Evolutionary conservation across 2,797 vertebrate genomes (phyloP).

Genomic region (Hypotaenidia okinawae): DNA sequence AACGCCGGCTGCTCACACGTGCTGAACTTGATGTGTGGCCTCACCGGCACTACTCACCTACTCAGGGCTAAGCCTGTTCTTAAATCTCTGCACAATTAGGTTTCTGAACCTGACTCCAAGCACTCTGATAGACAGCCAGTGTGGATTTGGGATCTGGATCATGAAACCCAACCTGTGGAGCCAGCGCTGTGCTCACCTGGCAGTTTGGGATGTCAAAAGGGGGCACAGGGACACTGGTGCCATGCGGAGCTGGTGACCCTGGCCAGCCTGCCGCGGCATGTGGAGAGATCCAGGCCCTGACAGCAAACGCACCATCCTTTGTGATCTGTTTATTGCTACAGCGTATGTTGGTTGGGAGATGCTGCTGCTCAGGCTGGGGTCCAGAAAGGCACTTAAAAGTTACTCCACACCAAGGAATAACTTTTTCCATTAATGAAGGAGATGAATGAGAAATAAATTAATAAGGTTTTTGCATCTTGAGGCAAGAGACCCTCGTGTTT

Average conservation of each 20-base stretch:
- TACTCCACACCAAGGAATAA: neutral
- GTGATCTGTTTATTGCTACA: fast-evolving
- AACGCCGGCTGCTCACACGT: neutral
- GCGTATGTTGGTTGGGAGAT: neutral
- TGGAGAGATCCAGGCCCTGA: neutral
- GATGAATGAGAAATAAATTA: neutral
- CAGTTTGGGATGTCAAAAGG: neutral
- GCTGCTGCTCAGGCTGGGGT: neutral
- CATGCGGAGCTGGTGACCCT: neutral
- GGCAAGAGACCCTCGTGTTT: neutral
- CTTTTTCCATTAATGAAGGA: neutral
- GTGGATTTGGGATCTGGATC: neutral
- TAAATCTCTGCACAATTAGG: neutral
- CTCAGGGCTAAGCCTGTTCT: neutral
- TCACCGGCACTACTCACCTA: neutral
- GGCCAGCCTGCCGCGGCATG: fast-evolving
- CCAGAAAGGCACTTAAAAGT: neutral
- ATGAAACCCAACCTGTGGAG: neutral
- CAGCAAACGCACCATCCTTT: neutral
- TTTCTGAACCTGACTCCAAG: neutral
- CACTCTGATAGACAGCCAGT: no score
- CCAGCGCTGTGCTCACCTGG: neutral
- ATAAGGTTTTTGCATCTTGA: neutral
- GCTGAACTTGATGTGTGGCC: neutral
- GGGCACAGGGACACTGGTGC: neutral